These are phyloP conservation scores for Melieria crassipennis DNA, from an alignment of 2,888 invertebrate species.

Conservation along the genomic window DNA sequence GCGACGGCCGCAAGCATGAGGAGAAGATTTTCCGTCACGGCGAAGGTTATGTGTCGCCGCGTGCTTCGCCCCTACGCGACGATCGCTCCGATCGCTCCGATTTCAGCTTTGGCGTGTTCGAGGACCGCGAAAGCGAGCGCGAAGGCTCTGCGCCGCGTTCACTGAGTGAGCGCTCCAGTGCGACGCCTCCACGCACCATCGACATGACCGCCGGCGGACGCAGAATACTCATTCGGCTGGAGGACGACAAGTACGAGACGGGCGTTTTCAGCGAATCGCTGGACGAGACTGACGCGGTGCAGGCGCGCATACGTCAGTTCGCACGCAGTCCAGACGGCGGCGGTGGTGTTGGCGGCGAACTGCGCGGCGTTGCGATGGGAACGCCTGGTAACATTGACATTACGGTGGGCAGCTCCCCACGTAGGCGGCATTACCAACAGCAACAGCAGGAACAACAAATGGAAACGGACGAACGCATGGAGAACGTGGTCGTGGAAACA, in stretches of 20 bases:
- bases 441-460: constrained; percentile 44
- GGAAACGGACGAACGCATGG: constrained; percentile 16
- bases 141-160: constrained; percentile 51
- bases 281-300: constrained; percentile 56
- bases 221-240: constrained; percentile 59
- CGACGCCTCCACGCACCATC: constrained; percentile 56
- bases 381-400: constrained; percentile 60
- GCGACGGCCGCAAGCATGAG: constrained; percentile 57
- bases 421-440: constrained; percentile 52
- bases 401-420: constrained; percentile 58
- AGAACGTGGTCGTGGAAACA: constrained; percentile 53
- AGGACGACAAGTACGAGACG: constrained; percentile 47
- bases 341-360: constrained; percentile 8
- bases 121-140: constrained; percentile 19
- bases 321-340: constrained; percentile 33
- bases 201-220: constrained; percentile 60
- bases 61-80: constrained; percentile 50
- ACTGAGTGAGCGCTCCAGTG: constrained; percentile 54
- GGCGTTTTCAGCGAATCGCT: constrained; percentile 41
- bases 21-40: constrained; percentile 61
- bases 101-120: constrained; percentile 65
- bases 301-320: constrained; percentile 50
- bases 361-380: constrained; percentile 52
- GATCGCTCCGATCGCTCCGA: constrained; percentile 58
- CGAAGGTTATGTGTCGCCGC: constrained; percentile 58